A percentile compares a stretch with the other conserved stretches of the same genome.
Conservation (phyloP, 2,888 invertebrate species). For the Nemotelus pantherinus region DNA sequence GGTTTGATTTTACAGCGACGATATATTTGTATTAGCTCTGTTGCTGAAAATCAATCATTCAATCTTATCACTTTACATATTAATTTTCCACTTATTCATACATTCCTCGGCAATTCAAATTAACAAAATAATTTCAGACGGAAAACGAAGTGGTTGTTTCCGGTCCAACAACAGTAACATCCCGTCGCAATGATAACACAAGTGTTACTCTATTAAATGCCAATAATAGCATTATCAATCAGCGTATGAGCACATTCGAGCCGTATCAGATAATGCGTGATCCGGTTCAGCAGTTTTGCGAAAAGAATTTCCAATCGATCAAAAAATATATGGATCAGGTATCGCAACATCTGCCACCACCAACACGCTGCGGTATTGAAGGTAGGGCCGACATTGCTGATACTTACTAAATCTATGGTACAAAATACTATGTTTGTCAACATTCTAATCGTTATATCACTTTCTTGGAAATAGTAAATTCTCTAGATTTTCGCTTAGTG, state of each 20-base stretch:
- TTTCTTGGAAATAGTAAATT: too few relatives aligned
- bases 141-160: conserved; percentile 67
- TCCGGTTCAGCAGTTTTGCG: conserved; percentile 94
- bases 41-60: too few relatives aligned
- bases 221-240: conserved; percentile 64
- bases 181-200: conserved; percentile 76
- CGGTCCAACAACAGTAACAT: conserved; percentile 73
- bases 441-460: too few relatives aligned
- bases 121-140: conserved; percentile 50
- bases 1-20: too few relatives aligned
- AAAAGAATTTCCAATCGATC: conserved; percentile 92
- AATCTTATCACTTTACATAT: too few relatives aligned
- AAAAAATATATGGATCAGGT: conserved; percentile 91
- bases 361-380: conserved; percentile 93
- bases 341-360: conserved; percentile 84
- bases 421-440: too few relatives aligned
- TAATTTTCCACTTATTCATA: too few relatives aligned
- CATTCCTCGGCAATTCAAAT: too few relatives aligned
- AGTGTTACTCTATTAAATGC: conserved; percentile 79
- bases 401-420: too few relatives aligned
- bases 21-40: too few relatives aligned
- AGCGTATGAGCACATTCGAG: conserved; percentile 86
- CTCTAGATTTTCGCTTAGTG: too few relatives aligned
- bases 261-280: conserved; percentile 88
- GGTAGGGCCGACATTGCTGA: conserved; percentile 66